These are phyloP conservation scores for Camponotus vicinus DNA, from an alignment of 1,140 invertebrate species.

Conservation along the genomic window DNA sequence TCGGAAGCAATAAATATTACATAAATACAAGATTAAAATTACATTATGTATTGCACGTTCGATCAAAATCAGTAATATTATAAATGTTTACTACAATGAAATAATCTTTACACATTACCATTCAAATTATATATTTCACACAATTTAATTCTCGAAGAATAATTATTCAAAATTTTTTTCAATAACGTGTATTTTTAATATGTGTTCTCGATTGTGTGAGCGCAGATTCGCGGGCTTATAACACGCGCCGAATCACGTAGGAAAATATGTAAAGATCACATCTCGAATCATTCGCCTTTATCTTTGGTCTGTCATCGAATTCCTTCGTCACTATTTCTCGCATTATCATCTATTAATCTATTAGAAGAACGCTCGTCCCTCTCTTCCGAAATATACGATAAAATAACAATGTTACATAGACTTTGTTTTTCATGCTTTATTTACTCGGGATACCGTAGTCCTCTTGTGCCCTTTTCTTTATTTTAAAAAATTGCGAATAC, in stretches of 20 bases:
- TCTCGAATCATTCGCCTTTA: conserved; percentile 63
- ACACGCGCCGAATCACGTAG: conserved; percentile 57
- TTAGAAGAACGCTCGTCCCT: not conserved
- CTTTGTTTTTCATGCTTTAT: conserved; percentile 33
- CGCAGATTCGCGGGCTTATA: conserved; percentile 56
- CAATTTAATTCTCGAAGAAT: not conserved
- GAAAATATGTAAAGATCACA: conserved; percentile 73
- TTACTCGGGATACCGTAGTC: conserved; percentile 39
- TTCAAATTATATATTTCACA: too few relatives aligned
- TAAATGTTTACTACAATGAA: not conserved
- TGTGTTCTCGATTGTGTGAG: conserved; percentile 48
- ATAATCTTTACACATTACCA: not conserved
- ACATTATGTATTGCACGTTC: conserved; percentile 2
- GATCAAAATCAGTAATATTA: not conserved
- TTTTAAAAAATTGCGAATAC: conserved; percentile 1
- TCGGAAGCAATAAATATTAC: not conserved
- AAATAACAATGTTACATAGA: conserved; percentile 45
- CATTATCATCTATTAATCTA: not conserved
- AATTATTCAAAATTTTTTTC: not conserved
- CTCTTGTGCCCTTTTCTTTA: conserved; percentile 47
- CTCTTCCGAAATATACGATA: conserved; percentile 29
- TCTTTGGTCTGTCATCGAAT: conserved; percentile 73
- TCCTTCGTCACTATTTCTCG: conserved; percentile 28
- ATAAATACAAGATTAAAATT: not conserved
- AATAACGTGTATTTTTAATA: too few relatives aligned